Base-by-base conservation (phyloP, 2,888 invertebrate genomes). In the Sceliomorpha sp. region DNA sequence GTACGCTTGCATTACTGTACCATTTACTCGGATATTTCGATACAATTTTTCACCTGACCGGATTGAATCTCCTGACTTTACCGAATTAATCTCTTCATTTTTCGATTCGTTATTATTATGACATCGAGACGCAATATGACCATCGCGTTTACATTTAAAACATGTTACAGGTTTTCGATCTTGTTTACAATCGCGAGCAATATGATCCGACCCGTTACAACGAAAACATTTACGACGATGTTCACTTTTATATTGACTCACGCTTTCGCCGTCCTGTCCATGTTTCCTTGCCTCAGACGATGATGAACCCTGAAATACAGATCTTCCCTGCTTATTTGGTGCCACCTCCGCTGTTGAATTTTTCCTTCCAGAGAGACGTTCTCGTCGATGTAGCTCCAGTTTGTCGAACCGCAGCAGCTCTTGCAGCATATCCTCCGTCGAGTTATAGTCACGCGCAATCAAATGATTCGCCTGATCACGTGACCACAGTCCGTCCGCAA, bases 401-500 rank as follows among this genome's bases (percentile, higher is more conserved):
- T 27, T 39, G 2, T 62, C 60, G 10, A 20, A 44, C 1, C 17
- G 24, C 2, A 60, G n/a, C 5, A 68, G 2, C 1, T 62, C 68
- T 27, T 60, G 50, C n/a, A 60, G 44, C 37, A 68, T 47, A 1
- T 40, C 44, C 9, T 68, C 60, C 0, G 56, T 12, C 0, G 47
- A 20, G 2, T 0, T 3, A 10, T 50, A 62, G 6, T 60, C 50
- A 13, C 45, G 36, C 1, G 36, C 47, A 0, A 60, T n/a, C 6
- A 55, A n/a, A 9, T 48, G 42, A 13, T 63, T 15, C 1, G 58
- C 45, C 24, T 29, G 12, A 1, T 56, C 58, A 4, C 34, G 29
- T 2, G 69, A 64, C 63, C 59, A 70, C 2, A 63, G 44, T 9
- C 63, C 69, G 1, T 32, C 39, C 1, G 62, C 56, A 1, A 69